Conservation (phyloP, 2,888 invertebrate species). For the Plagodis dolabraria region DNA sequence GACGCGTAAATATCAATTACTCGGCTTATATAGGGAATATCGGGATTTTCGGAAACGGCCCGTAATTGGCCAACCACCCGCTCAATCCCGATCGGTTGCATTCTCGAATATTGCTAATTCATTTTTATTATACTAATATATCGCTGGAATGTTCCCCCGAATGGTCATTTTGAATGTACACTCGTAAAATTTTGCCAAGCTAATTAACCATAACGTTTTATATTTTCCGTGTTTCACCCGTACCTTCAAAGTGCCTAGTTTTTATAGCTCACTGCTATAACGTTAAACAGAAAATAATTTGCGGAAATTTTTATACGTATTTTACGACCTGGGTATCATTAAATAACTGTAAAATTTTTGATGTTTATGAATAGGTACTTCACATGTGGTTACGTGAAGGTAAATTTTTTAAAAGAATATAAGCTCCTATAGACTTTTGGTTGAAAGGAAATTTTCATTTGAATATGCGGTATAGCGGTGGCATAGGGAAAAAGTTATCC, state of each 20-base stretch:
- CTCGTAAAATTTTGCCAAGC: slow-evolving; percentile 57
- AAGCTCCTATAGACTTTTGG: neutral
- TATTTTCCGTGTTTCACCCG: slow-evolving; percentile 14
- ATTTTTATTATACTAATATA: slow-evolving; percentile 71
- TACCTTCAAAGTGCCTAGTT: slow-evolving; percentile 7
- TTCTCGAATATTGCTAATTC: slow-evolving; percentile 75
- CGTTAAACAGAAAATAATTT: slow-evolving; percentile 7
- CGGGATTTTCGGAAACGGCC: slow-evolving; percentile 57
- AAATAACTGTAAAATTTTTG: too few relatives aligned
- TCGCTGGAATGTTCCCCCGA: slow-evolving; percentile 56
- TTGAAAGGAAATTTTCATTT: slow-evolving; percentile 23
- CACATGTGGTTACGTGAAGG: too few relatives aligned
- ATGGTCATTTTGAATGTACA: slow-evolving; percentile 53
- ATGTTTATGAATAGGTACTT: too few relatives aligned
- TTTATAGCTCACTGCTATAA: slow-evolving; percentile 4
- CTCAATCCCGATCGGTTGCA: slow-evolving; percentile 52
- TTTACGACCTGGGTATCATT: too few relatives aligned
- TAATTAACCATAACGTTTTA: slow-evolving; percentile 49
- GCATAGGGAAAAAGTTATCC: slow-evolving; percentile 54
- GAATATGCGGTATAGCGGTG: slow-evolving; percentile 9
- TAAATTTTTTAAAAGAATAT: too few relatives aligned
- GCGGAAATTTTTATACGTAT: neutral
- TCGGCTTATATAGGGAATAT: slow-evolving; percentile 61
- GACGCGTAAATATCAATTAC: slow-evolving; percentile 81
- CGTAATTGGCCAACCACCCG: slow-evolving; percentile 60